phyloP scores from a whole-genome alignment of 2,113 vertebrate genomes.

The Vanacampus margaritifer region DNA sequence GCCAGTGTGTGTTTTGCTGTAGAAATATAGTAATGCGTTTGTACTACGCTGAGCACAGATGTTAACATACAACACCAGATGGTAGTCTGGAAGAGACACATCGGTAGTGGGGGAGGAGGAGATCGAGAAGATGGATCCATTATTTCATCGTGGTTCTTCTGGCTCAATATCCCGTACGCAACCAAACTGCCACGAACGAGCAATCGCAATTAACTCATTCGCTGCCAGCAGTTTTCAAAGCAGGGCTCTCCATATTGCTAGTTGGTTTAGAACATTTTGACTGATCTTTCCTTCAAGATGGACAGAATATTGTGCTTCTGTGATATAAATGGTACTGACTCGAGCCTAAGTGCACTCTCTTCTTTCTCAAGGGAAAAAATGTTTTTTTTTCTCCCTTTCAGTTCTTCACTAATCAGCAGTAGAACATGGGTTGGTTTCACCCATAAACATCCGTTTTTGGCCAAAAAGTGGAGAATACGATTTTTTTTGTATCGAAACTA shows the following conservation, averaged over 20 bases:
- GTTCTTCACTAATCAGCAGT: too few species aligned
- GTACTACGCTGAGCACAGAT: slow-evolving; percentile 56
- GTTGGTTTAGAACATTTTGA: too few species aligned
- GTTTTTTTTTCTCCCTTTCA: neutral
- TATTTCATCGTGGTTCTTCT: slow-evolving; percentile 59
- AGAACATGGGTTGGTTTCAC: too few species aligned
- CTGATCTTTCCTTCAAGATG: too few species aligned
- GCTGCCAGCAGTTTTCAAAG: neutral
- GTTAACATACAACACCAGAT: slow-evolving; percentile 71
- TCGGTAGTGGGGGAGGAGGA: slow-evolving; percentile 60
- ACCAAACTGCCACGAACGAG: slow-evolving; percentile 27
- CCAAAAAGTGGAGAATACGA: neutral
- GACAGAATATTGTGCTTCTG: too few species aligned
- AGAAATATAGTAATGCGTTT: slow-evolving; percentile 57
- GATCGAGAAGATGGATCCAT: slow-evolving; percentile 58
- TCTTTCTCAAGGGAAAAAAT: neutral
- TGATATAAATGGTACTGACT: too few species aligned
- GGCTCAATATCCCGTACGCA: slow-evolving; percentile 42
- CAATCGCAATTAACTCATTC: slow-evolving; percentile 1
- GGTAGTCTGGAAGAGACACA: slow-evolving; percentile 63
- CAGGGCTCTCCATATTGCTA: neutral
- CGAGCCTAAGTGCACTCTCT: too few species aligned
- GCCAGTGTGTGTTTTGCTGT: slow-evolving; percentile 13
- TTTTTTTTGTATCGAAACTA: neutral
- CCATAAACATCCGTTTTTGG: neutral